These are phyloP conservation scores for Sphinx pinastri DNA, from an alignment of 2,888 invertebrate genomes.

Conservation along the genomic window DNA sequence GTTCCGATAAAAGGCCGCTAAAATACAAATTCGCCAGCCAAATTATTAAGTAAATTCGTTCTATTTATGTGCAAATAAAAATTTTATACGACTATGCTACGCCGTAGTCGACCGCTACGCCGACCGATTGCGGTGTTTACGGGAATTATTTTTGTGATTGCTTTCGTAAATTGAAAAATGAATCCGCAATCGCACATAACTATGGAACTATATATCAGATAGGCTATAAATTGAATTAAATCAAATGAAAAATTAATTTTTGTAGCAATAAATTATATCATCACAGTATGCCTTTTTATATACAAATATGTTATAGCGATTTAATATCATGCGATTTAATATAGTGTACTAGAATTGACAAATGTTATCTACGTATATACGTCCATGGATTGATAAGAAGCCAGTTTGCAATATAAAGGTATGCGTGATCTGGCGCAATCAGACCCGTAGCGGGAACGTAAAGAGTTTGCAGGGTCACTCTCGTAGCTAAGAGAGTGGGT, in stretches of 20 bases:
- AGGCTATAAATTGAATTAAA: slow-evolving; percentile 14
- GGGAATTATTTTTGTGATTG: slow-evolving; percentile 2
- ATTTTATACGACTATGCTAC: slow-evolving; percentile 1
- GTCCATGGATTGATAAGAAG: slow-evolving; percentile 11
- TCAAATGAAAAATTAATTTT: slow-evolving; percentile 14
- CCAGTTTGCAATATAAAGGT: slow-evolving; percentile 10
- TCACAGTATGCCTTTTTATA: slow-evolving; percentile 21
- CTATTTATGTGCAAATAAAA: slow-evolving; percentile 7
- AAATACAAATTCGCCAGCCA: neutral
- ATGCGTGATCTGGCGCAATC: slow-evolving; percentile 10
- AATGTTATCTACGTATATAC: slow-evolving; percentile 11
- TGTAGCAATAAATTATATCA: slow-evolving; percentile 17
- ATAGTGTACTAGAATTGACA: slow-evolving; percentile 17
- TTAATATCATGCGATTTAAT: slow-evolving; percentile 9
- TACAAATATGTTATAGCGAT: slow-evolving; percentile 12
- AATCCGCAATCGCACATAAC: neutral
- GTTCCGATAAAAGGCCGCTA: neutral
- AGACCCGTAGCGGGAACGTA: slow-evolving; percentile 3
- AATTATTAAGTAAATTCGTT: neutral
- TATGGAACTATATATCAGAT: neutral
- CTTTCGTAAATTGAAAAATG: slow-evolving; percentile 10
- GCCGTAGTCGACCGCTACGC: slow-evolving; percentile 13
- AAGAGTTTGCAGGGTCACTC: slow-evolving; percentile 3
- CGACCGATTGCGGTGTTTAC: neutral
- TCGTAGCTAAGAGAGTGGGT: neutral